These are phyloP conservation scores for Piaya cayana DNA, from an alignment of 2,113 vertebrate genomes.

Conservation along the genomic window DNA sequence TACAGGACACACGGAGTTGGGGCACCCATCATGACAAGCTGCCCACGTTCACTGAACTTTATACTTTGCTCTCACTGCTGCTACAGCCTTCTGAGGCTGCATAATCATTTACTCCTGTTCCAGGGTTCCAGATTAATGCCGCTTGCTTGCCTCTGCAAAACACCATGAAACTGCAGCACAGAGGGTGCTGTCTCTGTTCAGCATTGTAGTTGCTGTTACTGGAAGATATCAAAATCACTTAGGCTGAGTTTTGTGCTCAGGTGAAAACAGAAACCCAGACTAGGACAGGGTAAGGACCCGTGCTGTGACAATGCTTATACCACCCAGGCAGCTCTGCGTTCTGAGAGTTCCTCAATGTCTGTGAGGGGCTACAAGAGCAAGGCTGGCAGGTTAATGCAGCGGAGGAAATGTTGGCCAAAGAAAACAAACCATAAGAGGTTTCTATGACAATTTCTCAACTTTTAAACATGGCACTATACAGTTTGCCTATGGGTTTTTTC, in stretches of 20 bases:
- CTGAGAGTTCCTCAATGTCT: not conserved
- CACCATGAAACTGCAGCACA: rapidly evolving
- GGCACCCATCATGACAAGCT: not conserved
- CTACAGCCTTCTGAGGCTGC: not conserved
- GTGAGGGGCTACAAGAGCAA: not conserved
- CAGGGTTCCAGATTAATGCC: rapidly evolving
- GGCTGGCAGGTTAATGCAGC: not conserved
- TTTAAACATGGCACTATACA: not conserved
- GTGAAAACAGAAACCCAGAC: not conserved
- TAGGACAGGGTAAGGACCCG: not conserved
- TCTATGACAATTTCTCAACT: not conserved
- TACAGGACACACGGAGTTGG: not conserved
- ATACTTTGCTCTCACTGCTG: not conserved
- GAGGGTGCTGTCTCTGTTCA: not conserved
- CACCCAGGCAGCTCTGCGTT: not conserved
- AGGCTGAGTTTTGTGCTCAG: not conserved
- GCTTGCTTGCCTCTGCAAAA: not conserved
- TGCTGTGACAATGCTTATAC: rapidly evolving
- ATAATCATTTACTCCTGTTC: not conserved
- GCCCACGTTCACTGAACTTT: not conserved
- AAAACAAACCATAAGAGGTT: not conserved
- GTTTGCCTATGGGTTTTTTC: not conserved
- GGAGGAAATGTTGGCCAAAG: not conserved
- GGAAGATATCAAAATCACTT: not conserved
- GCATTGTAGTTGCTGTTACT: not conserved